Evolutionary conservation across 2,113 vertebrate genomes (phyloP), one percentile per base, ranked within the genome.

Genomic region (Scopus umbretta): DNA sequence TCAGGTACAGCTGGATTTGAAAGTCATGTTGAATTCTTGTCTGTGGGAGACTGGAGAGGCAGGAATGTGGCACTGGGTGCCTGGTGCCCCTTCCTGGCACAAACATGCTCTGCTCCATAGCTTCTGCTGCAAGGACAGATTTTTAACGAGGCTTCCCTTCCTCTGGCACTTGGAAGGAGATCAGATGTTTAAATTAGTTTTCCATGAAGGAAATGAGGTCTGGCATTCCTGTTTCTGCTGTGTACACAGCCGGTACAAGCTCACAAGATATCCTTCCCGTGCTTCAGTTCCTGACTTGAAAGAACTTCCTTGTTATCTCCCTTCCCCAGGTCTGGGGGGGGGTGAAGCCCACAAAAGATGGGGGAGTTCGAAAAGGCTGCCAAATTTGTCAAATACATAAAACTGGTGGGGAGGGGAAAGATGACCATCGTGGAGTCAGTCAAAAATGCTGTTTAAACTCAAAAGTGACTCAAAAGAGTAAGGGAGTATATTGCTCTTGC

Each of bases 401-500:
- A 92, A 61, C 22, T 23, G 45, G 32, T 50, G 47, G 47, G 49
- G 13, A 53, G 30, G 20, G 36, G 16, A 36, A 52, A 23, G 36
- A 9, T 2, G 1, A 27, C 14, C 1, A 0, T 15, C 4, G 5
- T 11, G 6, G 2, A 6, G n/a, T 79, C 13, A 15, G 45, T 14
- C n/a, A 73, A 52, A 61, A 88, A 5, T 1, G 2, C 10, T 36
- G 3, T 53, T 86, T 16, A 25, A 88, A 59, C 25, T 40, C 10
- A 14, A 5, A 80, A 55, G 58, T 6, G 40, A 14, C 22, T 26
- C n/a, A n/a, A n/a, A n/a, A 5, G 25, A 27, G 62, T 10, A 19
- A 26, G 34, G 8, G 47, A 36, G 16, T 7, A 4, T 13, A 7
- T 32, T 61, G 20, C 30, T 71, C 29, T n/a, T 2, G 9, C 16